Evolutionary conservation across 2,113 vertebrate genomes (phyloP), one percentile per base, ranked within the genome.

Genomic region (Myotis lucifugus): DNA sequence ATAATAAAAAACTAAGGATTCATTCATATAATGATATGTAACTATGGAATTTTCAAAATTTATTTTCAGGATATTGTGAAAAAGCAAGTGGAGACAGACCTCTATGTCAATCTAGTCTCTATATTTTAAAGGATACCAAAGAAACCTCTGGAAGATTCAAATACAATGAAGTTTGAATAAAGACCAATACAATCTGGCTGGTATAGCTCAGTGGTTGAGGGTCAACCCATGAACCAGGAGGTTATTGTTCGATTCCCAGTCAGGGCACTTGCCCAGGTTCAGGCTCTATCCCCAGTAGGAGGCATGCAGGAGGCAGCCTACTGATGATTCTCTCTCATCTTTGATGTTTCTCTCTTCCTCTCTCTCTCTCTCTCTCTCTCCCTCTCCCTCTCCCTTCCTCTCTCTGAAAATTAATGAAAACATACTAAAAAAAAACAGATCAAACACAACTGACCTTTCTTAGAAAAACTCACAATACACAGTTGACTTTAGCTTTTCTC

Each of bases 1-100:
- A 50, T 56, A 56, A 91, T 91, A 23, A 94, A 94, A 67, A 94
- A 67, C 40, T 84, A 79, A 78, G 79, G 42, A 84, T 23, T 84
- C 32, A 79, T 61, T 82, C 23, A 61, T 76, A 73, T 74, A 37
- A 69, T 15, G 11, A 5, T 61, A 76, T 54, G 0, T 70, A 82
- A 82, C 40, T 56, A 29, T 25, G 27, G 78, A 84, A 66, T 73
- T 85, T 18, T 10, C 0, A 34, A 72, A 79, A 77, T 73, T 59
- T 50, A 64, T 81, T 72, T 70, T 52, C 25, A 7, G 18, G 27
- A 56, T 94, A 74, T 3, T 48, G 1, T 37, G 34, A 88, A 91
- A 73, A 76, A 85, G 17, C 32, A 85, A 82, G 42, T 52, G 76
- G 32, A 74, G 50, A 93, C 6, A 88, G 37, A 92, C 15, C 13